Percentiles rank a stretch among this genome's conserved stretches.
These are phyloP conservation scores for Germaria angustata DNA, from an alignment of 2,888 invertebrate species.

Conservation along the genomic window DNA sequence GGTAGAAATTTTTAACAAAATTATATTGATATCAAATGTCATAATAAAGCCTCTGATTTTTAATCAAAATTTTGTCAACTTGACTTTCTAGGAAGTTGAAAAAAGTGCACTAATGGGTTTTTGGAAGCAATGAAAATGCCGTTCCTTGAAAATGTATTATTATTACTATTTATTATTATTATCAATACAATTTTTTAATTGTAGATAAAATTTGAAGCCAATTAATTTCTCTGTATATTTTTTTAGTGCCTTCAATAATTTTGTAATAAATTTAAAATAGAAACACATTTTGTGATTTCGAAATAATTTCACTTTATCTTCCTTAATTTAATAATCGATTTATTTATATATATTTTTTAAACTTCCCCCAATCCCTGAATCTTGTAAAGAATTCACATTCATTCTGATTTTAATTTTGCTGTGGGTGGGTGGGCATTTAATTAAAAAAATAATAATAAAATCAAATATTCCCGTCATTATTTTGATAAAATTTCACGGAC, in stretches of 20 bases:
- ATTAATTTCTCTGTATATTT: background rate
- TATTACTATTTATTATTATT: no score
- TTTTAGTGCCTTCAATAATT: background rate
- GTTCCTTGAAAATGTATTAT: no score
- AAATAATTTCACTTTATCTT: background rate
- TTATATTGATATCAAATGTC: no score
- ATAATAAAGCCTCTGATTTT: no score
- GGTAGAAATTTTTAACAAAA: no score
- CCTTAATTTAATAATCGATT: background rate
- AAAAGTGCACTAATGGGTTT: no score
- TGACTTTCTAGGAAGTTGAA: no score
- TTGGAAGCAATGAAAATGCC: no score
- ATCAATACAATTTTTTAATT: background rate
- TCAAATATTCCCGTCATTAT: conserved; percentile 10
- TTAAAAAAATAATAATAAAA: background rate
- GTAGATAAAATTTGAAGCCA: background rate
- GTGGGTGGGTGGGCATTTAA: conserved; percentile 4
- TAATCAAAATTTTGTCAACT: no score
- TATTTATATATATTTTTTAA: background rate
- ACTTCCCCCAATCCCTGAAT: background rate
- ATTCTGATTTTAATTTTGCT: background rate
- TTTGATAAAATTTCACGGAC: conserved; percentile 1
- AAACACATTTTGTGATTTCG: background rate
- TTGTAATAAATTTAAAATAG: conserved; percentile 12
- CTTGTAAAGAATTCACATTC: background rate